Evolutionary conservation across 1,140 invertebrate species (phyloP).

Genomic region (Pogonus chalceus): DNA sequence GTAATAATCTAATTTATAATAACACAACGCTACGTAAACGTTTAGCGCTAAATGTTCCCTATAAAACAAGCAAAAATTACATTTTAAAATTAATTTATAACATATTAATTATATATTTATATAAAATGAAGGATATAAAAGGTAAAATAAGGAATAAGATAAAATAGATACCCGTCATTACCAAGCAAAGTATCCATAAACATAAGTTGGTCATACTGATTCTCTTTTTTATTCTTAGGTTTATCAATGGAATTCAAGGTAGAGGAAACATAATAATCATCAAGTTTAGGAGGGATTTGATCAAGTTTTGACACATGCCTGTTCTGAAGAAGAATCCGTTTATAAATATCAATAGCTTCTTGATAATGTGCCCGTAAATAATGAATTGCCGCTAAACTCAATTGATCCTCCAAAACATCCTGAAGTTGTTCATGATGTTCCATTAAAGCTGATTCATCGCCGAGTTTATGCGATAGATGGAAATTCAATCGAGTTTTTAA

Average conservation of each 20-base stretch:
- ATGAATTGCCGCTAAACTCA: slow-evolving; percentile 92
- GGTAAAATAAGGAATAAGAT: slow-evolving; percentile 1
- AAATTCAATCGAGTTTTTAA: slow-evolving; percentile 78
- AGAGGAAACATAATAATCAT: slow-evolving; percentile 18
- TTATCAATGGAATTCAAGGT: neutral
- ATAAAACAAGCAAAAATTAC: slow-evolving; percentile 30
- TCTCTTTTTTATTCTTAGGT: neutral
- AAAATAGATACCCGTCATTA: neutral
- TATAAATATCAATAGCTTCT: slow-evolving; percentile 98
- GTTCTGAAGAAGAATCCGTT: slow-evolving; percentile 84
- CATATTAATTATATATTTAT: slow-evolving; percentile 4
- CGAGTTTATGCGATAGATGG: slow-evolving; percentile 87
- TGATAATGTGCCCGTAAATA: slow-evolving; percentile 94
- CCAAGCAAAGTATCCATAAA: neutral
- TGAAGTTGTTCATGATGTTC: slow-evolving; percentile 73
- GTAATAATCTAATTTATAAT: slow-evolving; percentile 93
- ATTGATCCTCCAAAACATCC: slow-evolving; percentile 87
- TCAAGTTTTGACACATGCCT: slow-evolving; percentile 43
- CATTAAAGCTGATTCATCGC: slow-evolving; percentile 75
- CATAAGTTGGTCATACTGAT: neutral
- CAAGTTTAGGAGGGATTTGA: slow-evolving; percentile 14
- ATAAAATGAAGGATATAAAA: neutral
- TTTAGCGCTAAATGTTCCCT: slow-evolving; percentile 90
- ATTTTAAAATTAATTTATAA: slow-evolving; percentile 4
- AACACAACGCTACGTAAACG: slow-evolving; percentile 95